Evolutionary conservation across 2,797 vertebrate species (phyloP), one percentile per base, ranked within the genome.

Genomic region (Pterois miles): DNA sequence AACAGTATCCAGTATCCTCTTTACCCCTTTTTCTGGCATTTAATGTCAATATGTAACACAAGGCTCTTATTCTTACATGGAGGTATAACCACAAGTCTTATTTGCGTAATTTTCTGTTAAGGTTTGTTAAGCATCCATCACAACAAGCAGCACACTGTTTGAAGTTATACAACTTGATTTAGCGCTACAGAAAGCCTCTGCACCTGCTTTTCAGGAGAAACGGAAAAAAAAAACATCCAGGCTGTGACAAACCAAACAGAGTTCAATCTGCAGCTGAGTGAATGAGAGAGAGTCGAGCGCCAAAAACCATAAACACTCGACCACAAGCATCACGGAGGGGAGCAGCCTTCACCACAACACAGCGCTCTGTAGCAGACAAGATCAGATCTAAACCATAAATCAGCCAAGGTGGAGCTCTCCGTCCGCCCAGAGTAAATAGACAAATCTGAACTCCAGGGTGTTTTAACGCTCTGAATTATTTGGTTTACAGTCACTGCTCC

Each of bases 261-360:
- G 48, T 78, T 14, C 43, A 62, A 78, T 67, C 23, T 80, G 48
- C 63, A 71, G 65, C 13, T 25, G 48, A 69, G 33, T 23, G 48
- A 70, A 4, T n/a, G 48, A 70, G 6, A 57, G 31, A 48, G 66
- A 58, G 36, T 0, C 2, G 31, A 59, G 57, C 4, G 59, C 82
- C 83, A 89, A 86, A 81, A 76, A 54, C 38, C 83, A 90, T 83
- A 89, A 88, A 86, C 85, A 83, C 22, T n/a, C 0, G n/a, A 74
- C 59, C 58, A 50, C 69, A 73, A 50, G 72, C 52, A 29, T 69
- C 13, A 58, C 60, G 65, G 66, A 72, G 46, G 57, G 64, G 48
- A 71, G 57, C 60, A 64, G 62, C 40, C 22, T 48, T 80, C 54
- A 14, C 43, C 69, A 67, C 71, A 64, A 36, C 72, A 67, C 66